Evolutionary conservation across 1,140 invertebrate species (phyloP).

Genomic region (Heterodera schachtii): DNA sequence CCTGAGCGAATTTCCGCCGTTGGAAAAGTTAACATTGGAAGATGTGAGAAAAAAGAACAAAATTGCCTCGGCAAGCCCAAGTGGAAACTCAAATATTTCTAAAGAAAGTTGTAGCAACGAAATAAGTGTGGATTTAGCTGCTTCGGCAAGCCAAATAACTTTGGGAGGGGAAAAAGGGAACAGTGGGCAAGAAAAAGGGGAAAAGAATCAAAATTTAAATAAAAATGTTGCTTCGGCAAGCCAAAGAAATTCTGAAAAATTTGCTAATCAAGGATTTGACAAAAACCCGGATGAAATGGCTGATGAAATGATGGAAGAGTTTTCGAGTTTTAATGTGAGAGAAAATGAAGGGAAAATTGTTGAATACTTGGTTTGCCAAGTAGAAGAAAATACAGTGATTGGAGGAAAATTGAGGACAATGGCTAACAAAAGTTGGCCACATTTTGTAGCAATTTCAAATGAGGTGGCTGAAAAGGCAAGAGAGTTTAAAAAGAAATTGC

Average conservation of each 20-base stretch:
- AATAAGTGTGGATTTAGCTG: no score
- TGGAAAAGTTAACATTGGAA: no score
- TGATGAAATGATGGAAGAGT: background rate
- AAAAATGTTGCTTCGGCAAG: background rate
- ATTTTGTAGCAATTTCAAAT: background rate
- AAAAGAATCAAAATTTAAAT: no score
- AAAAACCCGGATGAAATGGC: background rate
- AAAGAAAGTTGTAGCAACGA: no score
- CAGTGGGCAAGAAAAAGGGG: background rate
- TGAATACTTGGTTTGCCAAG: constrained; percentile 5
- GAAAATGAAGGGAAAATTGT: background rate
- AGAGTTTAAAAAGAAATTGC: background rate
- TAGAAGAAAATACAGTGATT: background rate
- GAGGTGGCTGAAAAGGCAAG: background rate
- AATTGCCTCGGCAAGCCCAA: no score
- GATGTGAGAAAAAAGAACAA: no score
- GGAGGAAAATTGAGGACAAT: background rate
- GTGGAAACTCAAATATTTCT: no score
- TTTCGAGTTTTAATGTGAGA: background rate
- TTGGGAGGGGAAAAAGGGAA: no score
- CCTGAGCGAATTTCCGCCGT: no score
- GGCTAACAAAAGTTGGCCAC: background rate
- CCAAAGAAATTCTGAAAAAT: background rate
- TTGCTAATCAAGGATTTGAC: background rate
- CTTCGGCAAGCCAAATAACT: no score